Evolutionary conservation across 2,113 vertebrate species (phyloP).

Genomic region (Nannospalax galili): DNA sequence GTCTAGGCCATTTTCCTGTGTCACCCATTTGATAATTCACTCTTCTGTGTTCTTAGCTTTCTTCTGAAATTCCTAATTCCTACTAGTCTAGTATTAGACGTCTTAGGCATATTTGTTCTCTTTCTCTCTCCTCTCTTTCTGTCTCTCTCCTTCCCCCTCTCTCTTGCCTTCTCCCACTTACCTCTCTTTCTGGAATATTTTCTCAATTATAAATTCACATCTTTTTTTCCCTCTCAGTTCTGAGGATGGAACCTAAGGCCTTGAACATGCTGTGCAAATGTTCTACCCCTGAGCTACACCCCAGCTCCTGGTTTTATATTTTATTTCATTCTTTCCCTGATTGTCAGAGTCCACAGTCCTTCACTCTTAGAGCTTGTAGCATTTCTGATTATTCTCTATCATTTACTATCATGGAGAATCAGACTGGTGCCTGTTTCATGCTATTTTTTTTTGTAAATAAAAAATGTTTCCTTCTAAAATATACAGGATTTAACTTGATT

Average conservation of each 20-base stretch:
- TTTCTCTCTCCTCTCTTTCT: not conserved
- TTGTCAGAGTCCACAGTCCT: not conserved
- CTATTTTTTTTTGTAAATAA: not conserved
- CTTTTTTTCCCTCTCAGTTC: not conserved
- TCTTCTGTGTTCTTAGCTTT: not conserved
- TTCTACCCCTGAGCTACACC: not conserved
- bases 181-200: not conserved
- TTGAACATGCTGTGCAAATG: not conserved
- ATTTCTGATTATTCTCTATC: not conserved
- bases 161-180: not conserved
- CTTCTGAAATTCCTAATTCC: not conserved
- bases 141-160: accelerated
- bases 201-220: not conserved
- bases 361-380: not conserved
- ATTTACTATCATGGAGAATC: not conserved
- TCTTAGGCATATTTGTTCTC: not conserved
- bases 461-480: slow-evolving; percentile 4
- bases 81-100: not conserved
- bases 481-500: slow-evolving; percentile 5
- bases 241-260: not conserved
- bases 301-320: not conserved
- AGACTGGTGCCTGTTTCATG: not conserved
- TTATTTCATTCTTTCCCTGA: not conserved
- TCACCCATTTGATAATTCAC: not conserved
- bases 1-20: not conserved